These are phyloP conservation scores for Nycticorax nycticorax DNA, from an alignment of 2,113 vertebrate genomes.

Conservation along the genomic window DNA sequence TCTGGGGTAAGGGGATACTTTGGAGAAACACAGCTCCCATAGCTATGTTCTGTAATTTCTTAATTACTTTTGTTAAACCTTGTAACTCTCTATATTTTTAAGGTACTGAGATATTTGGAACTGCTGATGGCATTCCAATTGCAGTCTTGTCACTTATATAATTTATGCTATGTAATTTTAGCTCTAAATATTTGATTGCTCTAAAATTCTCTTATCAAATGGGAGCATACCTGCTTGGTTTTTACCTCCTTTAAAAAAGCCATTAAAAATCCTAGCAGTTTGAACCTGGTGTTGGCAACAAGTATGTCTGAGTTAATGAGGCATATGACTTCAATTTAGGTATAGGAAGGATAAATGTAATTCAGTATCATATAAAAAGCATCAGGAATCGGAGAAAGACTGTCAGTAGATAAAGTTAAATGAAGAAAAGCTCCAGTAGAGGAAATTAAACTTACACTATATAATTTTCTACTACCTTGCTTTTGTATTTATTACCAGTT, in stretches of 20 bases:
- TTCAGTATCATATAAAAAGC: background rate
- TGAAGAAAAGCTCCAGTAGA: background rate
- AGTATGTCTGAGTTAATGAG: conserved; percentile 17
- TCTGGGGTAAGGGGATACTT: background rate
- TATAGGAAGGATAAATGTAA: background rate
- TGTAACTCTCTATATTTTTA: background rate
- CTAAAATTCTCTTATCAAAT: conserved; percentile 17
- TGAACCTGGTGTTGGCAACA: background rate
- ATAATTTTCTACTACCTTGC: background rate
- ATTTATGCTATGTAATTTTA: conserved; percentile 5
- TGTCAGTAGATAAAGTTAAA: conserved; percentile 13
- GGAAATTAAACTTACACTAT: background rate
- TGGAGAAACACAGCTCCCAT: background rate
- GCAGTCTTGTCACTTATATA: background rate
- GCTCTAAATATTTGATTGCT: conserved; percentile 4
- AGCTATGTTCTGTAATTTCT: background rate
- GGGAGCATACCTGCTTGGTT: background rate
- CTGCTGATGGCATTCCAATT: background rate
- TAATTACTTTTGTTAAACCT: background rate
- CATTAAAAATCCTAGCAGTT: conserved; percentile 7
- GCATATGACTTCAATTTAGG: background rate
- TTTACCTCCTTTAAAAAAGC: background rate
- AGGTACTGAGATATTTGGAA: background rate
- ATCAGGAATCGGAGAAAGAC: background rate
- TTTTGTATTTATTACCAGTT: background rate